Evolutionary conservation across 1,140 invertebrate genomes (phyloP).

Genomic region (Chymomyza costata): DNA sequence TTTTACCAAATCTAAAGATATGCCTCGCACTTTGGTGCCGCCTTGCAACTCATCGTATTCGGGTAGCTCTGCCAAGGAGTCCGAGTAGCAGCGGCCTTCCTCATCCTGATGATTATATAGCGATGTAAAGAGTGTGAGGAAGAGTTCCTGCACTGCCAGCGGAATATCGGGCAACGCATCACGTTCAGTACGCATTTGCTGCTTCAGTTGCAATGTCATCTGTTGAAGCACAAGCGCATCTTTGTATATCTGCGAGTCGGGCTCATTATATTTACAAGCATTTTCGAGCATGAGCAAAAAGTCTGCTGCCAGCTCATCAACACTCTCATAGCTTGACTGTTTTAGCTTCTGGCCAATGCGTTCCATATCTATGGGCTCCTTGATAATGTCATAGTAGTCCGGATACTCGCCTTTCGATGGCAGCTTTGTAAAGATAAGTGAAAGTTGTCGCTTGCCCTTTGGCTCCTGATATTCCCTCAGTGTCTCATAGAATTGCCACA

Average conservation of each 20-base stretch:
- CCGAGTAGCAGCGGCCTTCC: slow-evolving; percentile 95
- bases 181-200: slow-evolving; percentile 87
- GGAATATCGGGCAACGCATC: slow-evolving; percentile 92
- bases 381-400: slow-evolving; percentile 98
- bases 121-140: slow-evolving; percentile 93
- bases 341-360: slow-evolving; percentile 93
- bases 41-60: slow-evolving; percentile 88
- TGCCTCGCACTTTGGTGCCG: slow-evolving; percentile 82
- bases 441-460: slow-evolving; percentile 88
- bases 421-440: slow-evolving; percentile 95
- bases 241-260: slow-evolving; percentile 99
- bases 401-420: slow-evolving; percentile 96
- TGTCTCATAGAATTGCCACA: slow-evolving; percentile 91
- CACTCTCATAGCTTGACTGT: slow-evolving; percentile 84
- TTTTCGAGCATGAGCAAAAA: slow-evolving; percentile 99
- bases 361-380: slow-evolving; percentile 98
- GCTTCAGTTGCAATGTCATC: slow-evolving; percentile 93
- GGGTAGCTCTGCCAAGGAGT: slow-evolving; percentile 95
- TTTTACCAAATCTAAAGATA: slow-evolving; percentile 91
- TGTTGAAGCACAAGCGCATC: slow-evolving; percentile 95
- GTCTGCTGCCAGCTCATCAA: slow-evolving; percentile 95
- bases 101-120: slow-evolving; percentile 97
- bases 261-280: slow-evolving; percentile 99
- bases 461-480: slow-evolving; percentile 92
- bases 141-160: slow-evolving; percentile 91